Evolutionary conservation across 2,797 vertebrate genomes (phyloP), one percentile per base, ranked within the genome.

Genomic region (Siniperca undulata): DNA sequence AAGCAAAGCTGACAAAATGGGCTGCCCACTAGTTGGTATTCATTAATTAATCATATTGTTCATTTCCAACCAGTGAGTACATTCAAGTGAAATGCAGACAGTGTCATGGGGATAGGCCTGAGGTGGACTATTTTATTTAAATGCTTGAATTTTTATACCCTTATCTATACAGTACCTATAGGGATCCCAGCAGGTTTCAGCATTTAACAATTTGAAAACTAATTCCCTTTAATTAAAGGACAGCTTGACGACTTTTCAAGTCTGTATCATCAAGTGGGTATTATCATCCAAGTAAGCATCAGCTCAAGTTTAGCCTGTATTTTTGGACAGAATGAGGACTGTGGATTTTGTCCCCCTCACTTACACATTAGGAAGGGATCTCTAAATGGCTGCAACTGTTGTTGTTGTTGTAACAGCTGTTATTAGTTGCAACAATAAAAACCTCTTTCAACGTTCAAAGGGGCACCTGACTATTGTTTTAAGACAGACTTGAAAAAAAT

Each of bases 1-100:
- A 81, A 87, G 80, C 46, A 80, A 78, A 73, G 62, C 77, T 86
- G 80, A 84, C 84, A 85, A 78, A 91, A 81, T 44, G 50, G 36
- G 58, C 46, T 70, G 78, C 86, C 73, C 59, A 61, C 84, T 74
- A 80, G 73, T 30, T 34, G 2, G 67, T 27, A 30, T 84, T 88
- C 83, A 91, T 88, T 78, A 90, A 89, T 91, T 88, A 90, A 86
- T 88, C 75, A 87, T 86, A 70, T 68, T 78, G 50, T 89, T 89
- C 59, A 86, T 88, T 87, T 87, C 75, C 71, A 59, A 75, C 50
- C 75, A 77, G 52, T 50, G 48, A 80, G 65, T 82, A 74, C 55
- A 82, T 81, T 80, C n/a, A 77, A 82, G 61, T 85, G 67, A 76
- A 83, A 88, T 75, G 50, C 59, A 82, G 70, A 76, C 36, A 14